Conservation (phyloP, 2,797 vertebrate genomes). For the Poeciliopsis turneri region DNA sequence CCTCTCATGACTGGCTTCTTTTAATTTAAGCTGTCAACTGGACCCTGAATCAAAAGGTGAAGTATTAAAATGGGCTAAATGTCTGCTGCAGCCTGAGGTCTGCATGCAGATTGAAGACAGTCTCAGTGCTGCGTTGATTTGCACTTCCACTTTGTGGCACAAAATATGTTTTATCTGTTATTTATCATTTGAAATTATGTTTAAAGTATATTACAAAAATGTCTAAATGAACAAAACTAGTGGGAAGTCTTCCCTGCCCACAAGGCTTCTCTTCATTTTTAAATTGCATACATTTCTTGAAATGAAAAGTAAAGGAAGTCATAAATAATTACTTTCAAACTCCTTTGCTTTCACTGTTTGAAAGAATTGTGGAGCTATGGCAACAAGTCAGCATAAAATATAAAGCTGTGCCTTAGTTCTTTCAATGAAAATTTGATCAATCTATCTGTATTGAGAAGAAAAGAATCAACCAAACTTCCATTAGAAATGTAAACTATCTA, state of each 20-base stretch:
- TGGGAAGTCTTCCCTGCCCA: neutral
- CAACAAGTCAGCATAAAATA: neutral
- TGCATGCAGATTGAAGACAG: neutral
- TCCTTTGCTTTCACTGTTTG: neutral
- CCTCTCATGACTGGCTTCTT: neutral
- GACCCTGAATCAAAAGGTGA: neutral
- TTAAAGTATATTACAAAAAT: neutral
- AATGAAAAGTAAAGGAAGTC: neutral
- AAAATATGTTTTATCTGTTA: neutral
- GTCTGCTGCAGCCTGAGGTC: neutral
- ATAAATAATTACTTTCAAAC: neutral
- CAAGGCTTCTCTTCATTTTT: neutral
- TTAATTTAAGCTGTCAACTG: neutral
- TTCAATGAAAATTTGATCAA: neutral
- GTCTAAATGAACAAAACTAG: neutral
- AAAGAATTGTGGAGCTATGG: neutral
- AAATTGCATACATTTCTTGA: neutral
- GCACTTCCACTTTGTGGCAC: neutral
- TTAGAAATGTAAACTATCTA: slow-evolving; percentile 9
- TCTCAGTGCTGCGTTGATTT: neutral
- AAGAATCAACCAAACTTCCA: neutral
- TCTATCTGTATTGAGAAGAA: neutral
- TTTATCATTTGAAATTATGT: neutral
- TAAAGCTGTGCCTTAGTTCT: neutral
- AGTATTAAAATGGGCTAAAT: neutral